Percentiles rank a stretch among this genome's conserved stretches.
phyloP scores from a whole-genome alignment of 1,140 invertebrate species.

The Nebria ingens region DNA sequence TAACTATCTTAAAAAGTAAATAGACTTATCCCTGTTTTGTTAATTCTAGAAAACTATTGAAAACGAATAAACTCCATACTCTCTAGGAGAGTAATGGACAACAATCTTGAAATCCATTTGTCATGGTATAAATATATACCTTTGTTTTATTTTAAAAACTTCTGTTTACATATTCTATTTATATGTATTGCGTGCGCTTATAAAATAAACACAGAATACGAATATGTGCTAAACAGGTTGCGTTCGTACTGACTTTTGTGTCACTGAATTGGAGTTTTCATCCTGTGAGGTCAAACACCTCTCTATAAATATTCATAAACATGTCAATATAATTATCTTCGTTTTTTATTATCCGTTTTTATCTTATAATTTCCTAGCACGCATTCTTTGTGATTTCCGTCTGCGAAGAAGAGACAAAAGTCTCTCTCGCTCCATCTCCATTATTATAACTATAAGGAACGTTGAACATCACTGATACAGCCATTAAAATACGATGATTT shows the following conservation, averaged over 20 bases:
- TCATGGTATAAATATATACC: too few species aligned
- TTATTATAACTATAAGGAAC: neutral
- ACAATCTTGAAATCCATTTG: too few species aligned
- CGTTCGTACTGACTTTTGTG: constrained; percentile 1
- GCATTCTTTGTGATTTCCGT: constrained; percentile 6
- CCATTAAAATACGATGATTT: neutral
- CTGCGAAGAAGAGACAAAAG: neutral
- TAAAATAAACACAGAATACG: neutral
- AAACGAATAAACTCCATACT: too few species aligned
- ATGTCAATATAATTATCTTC: constrained; percentile 9
- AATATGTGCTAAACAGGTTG: constrained; percentile 7
- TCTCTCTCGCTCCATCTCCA: too few species aligned
- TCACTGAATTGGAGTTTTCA: constrained; percentile 9
- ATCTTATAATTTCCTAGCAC: constrained; percentile 5
- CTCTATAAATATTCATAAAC: constrained; percentile 8
- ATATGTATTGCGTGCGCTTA: neutral
- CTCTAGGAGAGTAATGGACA: too few species aligned
- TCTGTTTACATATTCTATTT: constrained; percentile 5
- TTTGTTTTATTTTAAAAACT: too few species aligned
- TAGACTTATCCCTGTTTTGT: too few species aligned
- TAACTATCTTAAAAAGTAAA: too few species aligned
- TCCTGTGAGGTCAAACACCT: constrained; percentile 1
- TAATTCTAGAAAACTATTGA: too few species aligned
- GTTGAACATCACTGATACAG: neutral
- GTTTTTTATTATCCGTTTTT: constrained; percentile 9